Base-by-base conservation (phyloP, 2,888 invertebrate species). In the Apantesis nais region DNA sequence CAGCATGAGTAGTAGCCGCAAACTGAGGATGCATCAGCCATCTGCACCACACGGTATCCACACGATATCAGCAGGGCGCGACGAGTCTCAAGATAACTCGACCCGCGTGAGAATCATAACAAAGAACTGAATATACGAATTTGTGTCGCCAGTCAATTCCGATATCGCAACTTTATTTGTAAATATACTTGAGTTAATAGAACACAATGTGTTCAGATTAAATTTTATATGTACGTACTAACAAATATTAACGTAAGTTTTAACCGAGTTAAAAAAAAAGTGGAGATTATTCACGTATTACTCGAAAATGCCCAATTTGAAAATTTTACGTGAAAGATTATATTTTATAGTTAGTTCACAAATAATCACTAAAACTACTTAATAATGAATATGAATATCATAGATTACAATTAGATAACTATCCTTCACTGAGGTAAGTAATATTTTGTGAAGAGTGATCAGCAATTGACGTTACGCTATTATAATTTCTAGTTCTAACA, bases 21-120 rank as follows among this genome's bases (percentile, higher is more conserved):
- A 85, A 93, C 93, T 93, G 92, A 86, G 88, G 86, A 85, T 92
- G 91, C 92, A 90, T 83, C 78, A 76, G 83, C 79, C 92, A 90
- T 83, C 78, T 77, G 83, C 80, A 80, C 73, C 75, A 74, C 78
- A 79, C 72, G 52, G 37, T 62, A 55, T 78, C 73, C 81, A 88
- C 77, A 80, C 82, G 85, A 84, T 85, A 86, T 82, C 83, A 85
- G 70, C 75, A 80, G 80, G 82, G 78, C 77, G 80, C 84, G 83
- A 87, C 86, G 81, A 87, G 85, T 87, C 88, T 75, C 74, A 79
- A 89, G 90, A 92, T 91, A 85, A 84, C 80, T 78, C 75, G 74
- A 84, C 79, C 77, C 73, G 74, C 87, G 86, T 86, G 85, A 86
- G 87, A 89, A 85, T 86, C 78, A 86, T 87, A 86, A 86, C 78